Evolutionary conservation across 1,140 invertebrate species (phyloP), one percentile per base, ranked within the genome.

Genomic region (Aphaenogaster floridana): DNA sequence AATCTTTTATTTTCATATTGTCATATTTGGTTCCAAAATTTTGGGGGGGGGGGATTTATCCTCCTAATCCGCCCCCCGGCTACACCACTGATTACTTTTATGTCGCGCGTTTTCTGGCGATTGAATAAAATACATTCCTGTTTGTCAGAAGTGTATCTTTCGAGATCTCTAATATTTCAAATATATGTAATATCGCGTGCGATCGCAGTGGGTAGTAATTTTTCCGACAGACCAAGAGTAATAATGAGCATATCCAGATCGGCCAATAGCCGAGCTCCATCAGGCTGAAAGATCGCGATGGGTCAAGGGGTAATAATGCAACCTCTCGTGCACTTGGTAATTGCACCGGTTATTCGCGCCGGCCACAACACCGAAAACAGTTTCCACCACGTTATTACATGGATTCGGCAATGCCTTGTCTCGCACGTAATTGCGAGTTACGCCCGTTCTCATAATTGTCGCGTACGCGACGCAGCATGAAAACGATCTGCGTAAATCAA

Each of bases 321-420:
- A 69, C 15, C 74, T 88, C 81, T 76, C 48, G 50, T 64, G 72
- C 76, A 69, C 81, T 83, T 72, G 68, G 79, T 89, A 88, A 89
- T 88, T 89, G 81, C 81, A 63, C 34, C 86, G 86, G 87, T 89
- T 88, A 88, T 88, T 89, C 88, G 79, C 80, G 59, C 72, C 52
- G 28, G 15, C 9, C 61, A 9, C 15, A 50, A 42, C 21, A 52
- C 54, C 61, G 28, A 74, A 83, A 83, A 83, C 52, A 42, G 42
- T 54, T 45, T 54, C 8, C 68, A 15, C 21, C 9, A 48, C 48
- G 17, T 74, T 71, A 71, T 81, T 81, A 83, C 15, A 13, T 48
- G 57, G 57, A 74, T 83, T 83, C 50, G 79, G 36, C 48, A 34
- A 17, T 57, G 36, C 36, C 50, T 71, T 71, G 78, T 71, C 50